phyloP scores from a whole-genome alignment of 2,888 invertebrate genomes.

The Tetranychus truncatus region DNA sequence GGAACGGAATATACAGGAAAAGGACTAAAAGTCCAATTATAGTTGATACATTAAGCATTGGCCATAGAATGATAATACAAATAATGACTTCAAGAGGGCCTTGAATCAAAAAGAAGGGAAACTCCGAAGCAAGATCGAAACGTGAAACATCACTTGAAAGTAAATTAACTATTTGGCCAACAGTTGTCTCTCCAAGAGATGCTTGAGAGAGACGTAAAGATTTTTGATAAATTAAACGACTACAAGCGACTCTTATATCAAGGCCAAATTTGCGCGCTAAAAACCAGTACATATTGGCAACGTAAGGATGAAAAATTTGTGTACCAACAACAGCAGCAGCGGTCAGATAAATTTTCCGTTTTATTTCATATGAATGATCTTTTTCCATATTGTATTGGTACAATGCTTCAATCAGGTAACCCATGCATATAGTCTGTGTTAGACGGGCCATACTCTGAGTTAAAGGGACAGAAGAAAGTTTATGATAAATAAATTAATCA shows the following conservation, averaged over 20 bases:
- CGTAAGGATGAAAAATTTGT: conserved; percentile 13
- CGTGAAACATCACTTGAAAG: neutral
- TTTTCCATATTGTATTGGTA: conserved; percentile 1
- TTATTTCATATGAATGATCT: neutral
- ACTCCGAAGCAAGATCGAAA: neutral
- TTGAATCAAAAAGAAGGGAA: neutral
- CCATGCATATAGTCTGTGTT: neutral
- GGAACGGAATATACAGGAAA: conserved; percentile 58
- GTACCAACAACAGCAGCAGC: neutral
- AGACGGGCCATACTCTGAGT: neutral
- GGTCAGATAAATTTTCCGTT: neutral
- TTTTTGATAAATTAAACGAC: conserved; percentile 30
- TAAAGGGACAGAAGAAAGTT: neutral
- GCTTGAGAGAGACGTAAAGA: neutral
- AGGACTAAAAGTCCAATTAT: conserved; percentile 58
- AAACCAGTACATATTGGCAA: conserved; percentile 63
- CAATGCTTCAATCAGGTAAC: neutral
- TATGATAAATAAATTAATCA: neutral
- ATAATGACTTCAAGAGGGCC: conserved; percentile 63
- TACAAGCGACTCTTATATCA: conserved; percentile 48
- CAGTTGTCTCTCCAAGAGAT: neutral
- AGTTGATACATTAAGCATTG: conserved; percentile 49
- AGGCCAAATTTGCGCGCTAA: conserved; percentile 48
- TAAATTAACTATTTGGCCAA: neutral
- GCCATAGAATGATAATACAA: conserved; percentile 58